Evolutionary conservation across 2,797 vertebrate genomes (phyloP), one percentile per base, ranked within the genome.

Genomic region (Hybognathus amarus): DNA sequence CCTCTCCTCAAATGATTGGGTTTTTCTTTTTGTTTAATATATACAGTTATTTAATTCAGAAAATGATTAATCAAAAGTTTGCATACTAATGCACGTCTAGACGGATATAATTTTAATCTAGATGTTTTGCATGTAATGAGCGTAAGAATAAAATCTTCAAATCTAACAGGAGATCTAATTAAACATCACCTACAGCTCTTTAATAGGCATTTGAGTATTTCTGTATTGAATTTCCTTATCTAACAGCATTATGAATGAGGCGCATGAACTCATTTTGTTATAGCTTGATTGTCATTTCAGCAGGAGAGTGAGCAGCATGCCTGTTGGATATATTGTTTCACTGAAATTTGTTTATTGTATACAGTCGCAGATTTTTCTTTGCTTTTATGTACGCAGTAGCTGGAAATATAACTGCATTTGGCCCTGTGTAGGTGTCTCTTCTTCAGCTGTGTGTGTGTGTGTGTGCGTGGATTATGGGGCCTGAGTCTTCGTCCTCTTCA

Each of bases 401-500:
- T 86, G 77, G 77, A 86, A 78, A 76, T 68, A 86, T 54, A 66
- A 63, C 63, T 70, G 81, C 42, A 80, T 50, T 86, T 83, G 82
- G 74, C 84, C 56, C 30, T 77, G 84, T 76, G 54, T 76, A 84
- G 77, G 81, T 83, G 83, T 87, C 74, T 70, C 63, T 61, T 66
- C 30, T 61, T 38, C 22, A 64, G 64, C n/a, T 56, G 64, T 75
- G 75, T 18, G 47, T 76, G 80, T 80, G 63, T 68, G 66, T 79
- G 68, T 66, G 56, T 61, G 68, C 61, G 87, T 90, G 83, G 84
- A 91, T 91, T 91, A 90, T 86, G 81, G 86, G 87, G 73, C 83
- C 85, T 52, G 85, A 86, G 70, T 86, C 52, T 77, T 90, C 90
- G 91, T 88, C 91, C 89, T 90, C 89, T 90, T 92, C 88, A 82